Base-by-base conservation (phyloP, 2,797 vertebrate genomes). In the Alfaro cultratus region DNA sequence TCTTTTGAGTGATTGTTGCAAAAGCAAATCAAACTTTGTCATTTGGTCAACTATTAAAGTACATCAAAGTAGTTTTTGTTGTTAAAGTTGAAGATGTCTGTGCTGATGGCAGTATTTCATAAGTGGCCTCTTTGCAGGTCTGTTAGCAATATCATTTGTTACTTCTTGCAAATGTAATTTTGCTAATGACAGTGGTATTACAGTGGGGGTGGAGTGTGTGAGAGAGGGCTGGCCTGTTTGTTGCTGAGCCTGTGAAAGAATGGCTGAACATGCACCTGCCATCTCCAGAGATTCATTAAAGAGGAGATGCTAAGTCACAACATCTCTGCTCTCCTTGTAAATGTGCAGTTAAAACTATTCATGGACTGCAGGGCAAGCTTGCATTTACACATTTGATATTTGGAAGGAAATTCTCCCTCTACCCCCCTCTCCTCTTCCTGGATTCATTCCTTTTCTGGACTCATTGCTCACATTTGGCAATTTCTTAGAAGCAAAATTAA, bases 211-310 rank as follows among this genome's bases (percentile, higher is more conserved):
- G 51, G 51, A 26, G 51, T 26, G 8, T 53, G 23, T 87, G 87
- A 73, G 80, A 84, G 89, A 79, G 87, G 80, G 77, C 84, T 78
- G 90, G 87, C 86, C 88, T 83, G 88, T 89, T 90, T 91, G 91
- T 83, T 93, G 95, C 94, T 94, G 93, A 93, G 93, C 93, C 93
- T 94, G 93, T 94, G 93, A 88, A 93, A 93, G 91, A 94, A 91
- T 74, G 92, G 93, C 94, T 95, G 91, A 95, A 95, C 94, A 95
- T 91, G 92, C 95, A 95, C 94, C 95, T 96, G 94, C 91, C 94
- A 93, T 94, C 94, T 95, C 95, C 88, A 91, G 95, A 96, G 95
- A 94, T 92, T 95, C 94, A 95, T 95, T 95, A 96, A 95, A 95
- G 92, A 91, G 91, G 84, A 88, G 84, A 90, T 85, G 91, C 90